Evolutionary conservation across 2,113 vertebrate species (phyloP).

Genomic region (Sceloporus tristichus): DNA sequence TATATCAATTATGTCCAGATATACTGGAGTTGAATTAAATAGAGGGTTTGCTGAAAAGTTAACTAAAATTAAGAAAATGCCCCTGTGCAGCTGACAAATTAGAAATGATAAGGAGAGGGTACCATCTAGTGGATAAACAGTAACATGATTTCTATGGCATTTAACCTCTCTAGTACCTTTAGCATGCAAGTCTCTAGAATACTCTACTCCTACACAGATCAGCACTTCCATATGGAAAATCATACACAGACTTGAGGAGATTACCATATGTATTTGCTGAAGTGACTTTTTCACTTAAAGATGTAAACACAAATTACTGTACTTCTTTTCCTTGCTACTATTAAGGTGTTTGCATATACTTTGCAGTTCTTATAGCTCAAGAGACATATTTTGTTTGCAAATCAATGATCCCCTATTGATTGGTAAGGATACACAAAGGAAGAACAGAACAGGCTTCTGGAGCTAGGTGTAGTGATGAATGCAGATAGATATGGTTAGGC

Average conservation of each 20-base stretch:
- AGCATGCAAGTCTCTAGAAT: constrained; percentile 52
- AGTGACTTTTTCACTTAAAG: constrained; percentile 60
- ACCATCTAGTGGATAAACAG: constrained; percentile 76
- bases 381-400: constrained; percentile 42
- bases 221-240: background rate
- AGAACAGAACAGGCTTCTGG: background rate
- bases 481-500: background rate
- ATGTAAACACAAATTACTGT: constrained; percentile 55
- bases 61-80: constrained; percentile 15
- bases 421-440: background rate
- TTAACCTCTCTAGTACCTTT: constrained; percentile 62
- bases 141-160: constrained; percentile 54
- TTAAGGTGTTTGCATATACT: constrained; percentile 50
- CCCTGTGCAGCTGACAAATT: constrained; percentile 36
- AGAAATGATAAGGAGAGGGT: constrained; percentile 69
- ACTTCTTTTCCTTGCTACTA: constrained; percentile 21
- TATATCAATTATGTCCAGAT: constrained; percentile 11
- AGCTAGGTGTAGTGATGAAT: background rate
- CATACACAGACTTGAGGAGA: background rate
- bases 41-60: constrained; percentile 52
- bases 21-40: constrained; percentile 38
- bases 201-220: constrained; percentile 45
- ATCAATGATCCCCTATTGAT: background rate
- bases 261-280: constrained; percentile 47
- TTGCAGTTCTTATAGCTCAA: constrained; percentile 55